A percentile compares a stretch with the other conserved stretches of the same genome.
These are phyloP conservation scores for Forficula auricularia DNA, from an alignment of 1,140 invertebrate species.

Conservation along the genomic window DNA sequence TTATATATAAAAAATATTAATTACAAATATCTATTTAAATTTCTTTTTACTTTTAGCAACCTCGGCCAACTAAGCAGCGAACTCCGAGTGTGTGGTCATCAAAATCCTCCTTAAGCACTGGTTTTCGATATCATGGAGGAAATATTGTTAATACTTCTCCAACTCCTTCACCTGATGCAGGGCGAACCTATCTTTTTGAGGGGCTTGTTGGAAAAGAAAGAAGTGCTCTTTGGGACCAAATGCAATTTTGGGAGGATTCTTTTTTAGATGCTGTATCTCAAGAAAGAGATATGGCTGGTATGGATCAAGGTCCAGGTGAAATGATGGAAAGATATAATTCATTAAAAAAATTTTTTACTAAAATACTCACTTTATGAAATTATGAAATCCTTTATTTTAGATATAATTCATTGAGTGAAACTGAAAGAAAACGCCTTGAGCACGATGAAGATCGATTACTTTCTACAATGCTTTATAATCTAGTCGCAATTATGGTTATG, in stretches of 20 bases:
- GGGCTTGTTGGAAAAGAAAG: constrained; percentile 55
- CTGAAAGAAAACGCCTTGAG: constrained; percentile 86
- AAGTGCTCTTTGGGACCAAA: constrained; percentile 91
- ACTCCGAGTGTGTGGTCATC: constrained; percentile 82
- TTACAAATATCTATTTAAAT: too few relatives aligned
- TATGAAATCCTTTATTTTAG: constrained; percentile 21
- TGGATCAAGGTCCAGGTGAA: constrained; percentile 97
- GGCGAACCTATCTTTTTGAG: constrained; percentile 82
- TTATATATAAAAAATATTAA: too few relatives aligned
- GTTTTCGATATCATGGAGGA: constrained; percentile 74
- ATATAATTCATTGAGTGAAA: constrained; percentile 83
- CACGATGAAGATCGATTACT: constrained; percentile 95
- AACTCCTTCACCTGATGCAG: constrained; percentile 63
- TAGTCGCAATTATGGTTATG: constrained; percentile 93
- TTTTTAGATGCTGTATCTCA: constrained; percentile 97
- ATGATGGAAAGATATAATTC: constrained; percentile 83
- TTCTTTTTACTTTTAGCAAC: too few relatives aligned
- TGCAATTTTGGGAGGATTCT: constrained; percentile 99
- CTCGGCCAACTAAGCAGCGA: constrained; percentile 47
- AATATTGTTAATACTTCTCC: constrained; percentile 68
- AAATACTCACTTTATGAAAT: too few relatives aligned
- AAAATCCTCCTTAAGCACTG: constrained; percentile 75
- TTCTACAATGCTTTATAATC: constrained; percentile 88
- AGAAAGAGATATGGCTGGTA: constrained; percentile 96
- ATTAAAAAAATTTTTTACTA: too few relatives aligned